phyloP scores from a whole-genome alignment of 2,113 vertebrate species.

The Probosciger aterrimus region DNA sequence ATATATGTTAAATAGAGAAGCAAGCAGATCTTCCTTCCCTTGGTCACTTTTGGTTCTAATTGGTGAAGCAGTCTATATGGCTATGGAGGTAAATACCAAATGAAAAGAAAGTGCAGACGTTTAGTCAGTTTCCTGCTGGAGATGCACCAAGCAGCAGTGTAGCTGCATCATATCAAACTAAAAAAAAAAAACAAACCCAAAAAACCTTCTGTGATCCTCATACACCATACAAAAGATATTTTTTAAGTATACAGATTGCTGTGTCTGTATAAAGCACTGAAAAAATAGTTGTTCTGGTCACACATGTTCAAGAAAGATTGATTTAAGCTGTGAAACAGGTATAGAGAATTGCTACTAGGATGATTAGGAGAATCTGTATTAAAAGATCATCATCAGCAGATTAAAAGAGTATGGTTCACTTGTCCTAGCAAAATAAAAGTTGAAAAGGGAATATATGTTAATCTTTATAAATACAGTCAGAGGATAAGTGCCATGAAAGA shows the following conservation, averaged over 20 bases:
- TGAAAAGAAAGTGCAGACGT: background rate
- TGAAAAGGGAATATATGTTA: slow-evolving; percentile 63
- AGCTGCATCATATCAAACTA: background rate
- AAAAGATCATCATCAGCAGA: slow-evolving; percentile 29
- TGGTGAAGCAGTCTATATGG: background rate
- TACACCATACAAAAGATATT: background rate
- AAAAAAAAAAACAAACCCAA: background rate
- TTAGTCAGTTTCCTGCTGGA: background rate
- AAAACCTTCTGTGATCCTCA: background rate
- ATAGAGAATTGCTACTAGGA: slow-evolving; percentile 7
- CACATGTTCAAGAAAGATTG: background rate
- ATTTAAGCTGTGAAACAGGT: slow-evolving; percentile 50
- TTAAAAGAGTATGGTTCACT: slow-evolving; percentile 64
- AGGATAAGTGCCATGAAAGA: slow-evolving; percentile 55
- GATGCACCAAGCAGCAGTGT: background rate
- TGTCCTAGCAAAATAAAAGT: slow-evolving; percentile 65
- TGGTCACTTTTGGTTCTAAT: background rate
- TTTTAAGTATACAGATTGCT: background rate
- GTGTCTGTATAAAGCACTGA: background rate
- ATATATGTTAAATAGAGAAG: background rate
- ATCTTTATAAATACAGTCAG: slow-evolving; percentile 61
- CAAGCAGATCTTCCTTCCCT: background rate
- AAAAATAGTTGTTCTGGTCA: background rate
- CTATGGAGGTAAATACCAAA: background rate
- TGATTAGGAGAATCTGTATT: slow-evolving; percentile 61